Conservation (phyloP, 2,113 vertebrate species). For the Emydura subglobosa region DNA sequence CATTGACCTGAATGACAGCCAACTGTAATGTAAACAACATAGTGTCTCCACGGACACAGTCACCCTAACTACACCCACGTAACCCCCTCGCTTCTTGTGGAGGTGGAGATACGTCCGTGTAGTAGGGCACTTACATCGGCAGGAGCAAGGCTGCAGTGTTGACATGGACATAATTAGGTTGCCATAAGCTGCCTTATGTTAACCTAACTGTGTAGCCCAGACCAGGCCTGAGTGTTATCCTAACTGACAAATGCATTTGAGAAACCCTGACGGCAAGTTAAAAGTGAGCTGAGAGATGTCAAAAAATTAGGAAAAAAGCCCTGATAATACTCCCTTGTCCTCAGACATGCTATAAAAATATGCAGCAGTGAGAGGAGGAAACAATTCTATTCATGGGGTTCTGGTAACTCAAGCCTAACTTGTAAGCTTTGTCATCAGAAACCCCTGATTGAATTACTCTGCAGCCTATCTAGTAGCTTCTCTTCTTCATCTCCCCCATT, state of each 20-base stretch:
- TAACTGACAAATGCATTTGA: neutral
- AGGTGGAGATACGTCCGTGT: too few species aligned
- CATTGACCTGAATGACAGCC: too few species aligned
- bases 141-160: too few species aligned
- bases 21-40: too few species aligned
- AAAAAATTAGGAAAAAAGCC: neutral
- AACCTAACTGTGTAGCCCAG: neutral
- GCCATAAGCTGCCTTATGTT: too few species aligned
- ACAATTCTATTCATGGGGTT: neutral
- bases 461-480: neutral
- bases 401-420: neutral
- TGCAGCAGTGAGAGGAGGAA: conserved; percentile 10
- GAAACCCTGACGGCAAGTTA: neutral
- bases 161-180: too few species aligned
- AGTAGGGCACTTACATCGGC: too few species aligned
- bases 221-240: neutral
- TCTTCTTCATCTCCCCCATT: neutral
- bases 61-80: too few species aligned
- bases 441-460: neutral
- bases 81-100: too few species aligned
- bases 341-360: conserved; percentile 22
- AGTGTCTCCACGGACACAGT: too few species aligned
- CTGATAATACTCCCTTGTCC: neutral
- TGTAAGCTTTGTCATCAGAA: neutral
- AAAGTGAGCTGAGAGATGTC: neutral